A percentile compares a stretch with the other conserved stretches of the same genome.
phyloP scores from a whole-genome alignment of 2,888 invertebrate species.

The Diachrysia chrysitis region DNA sequence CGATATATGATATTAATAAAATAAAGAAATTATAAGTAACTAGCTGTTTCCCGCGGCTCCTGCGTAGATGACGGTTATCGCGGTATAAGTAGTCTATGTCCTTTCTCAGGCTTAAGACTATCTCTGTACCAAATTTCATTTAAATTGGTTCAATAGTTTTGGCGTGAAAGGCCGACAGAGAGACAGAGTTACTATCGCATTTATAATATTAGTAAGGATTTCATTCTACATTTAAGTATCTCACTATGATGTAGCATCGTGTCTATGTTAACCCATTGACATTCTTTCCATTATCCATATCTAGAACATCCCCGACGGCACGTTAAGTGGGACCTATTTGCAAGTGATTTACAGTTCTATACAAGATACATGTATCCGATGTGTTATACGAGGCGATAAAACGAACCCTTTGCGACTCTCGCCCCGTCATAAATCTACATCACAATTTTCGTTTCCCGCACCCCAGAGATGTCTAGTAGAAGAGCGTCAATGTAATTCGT shows the following conservation, averaged over 20 bases:
- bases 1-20: no score
- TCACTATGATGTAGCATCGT: no score
- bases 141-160: no score
- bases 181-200: no score
- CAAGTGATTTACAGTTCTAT: conserved; percentile 54
- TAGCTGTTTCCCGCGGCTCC: no score
- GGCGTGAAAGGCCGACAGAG: no score
- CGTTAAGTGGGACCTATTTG: conserved; percentile 43
- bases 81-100: no score
- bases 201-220: no score
- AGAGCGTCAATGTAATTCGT: conserved; percentile 64
- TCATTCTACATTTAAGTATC: background rate
- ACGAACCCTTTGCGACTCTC: conserved; percentile 53
- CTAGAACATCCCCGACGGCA: conserved; percentile 25
- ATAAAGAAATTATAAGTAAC: no score
- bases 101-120: no score
- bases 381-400: conserved; percentile 47
- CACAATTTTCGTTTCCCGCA: conserved; percentile 54
- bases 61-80: no score
- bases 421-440: conserved; percentile 66
- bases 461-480: conserved; percentile 40
- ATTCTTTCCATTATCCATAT: conserved; percentile 11
- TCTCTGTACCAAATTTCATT: no score
- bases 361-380: conserved; percentile 45
- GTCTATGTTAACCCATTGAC: conserved; percentile 1